phyloP scores from a whole-genome alignment of 1,140 invertebrate species.

The Battus philenor region DNA sequence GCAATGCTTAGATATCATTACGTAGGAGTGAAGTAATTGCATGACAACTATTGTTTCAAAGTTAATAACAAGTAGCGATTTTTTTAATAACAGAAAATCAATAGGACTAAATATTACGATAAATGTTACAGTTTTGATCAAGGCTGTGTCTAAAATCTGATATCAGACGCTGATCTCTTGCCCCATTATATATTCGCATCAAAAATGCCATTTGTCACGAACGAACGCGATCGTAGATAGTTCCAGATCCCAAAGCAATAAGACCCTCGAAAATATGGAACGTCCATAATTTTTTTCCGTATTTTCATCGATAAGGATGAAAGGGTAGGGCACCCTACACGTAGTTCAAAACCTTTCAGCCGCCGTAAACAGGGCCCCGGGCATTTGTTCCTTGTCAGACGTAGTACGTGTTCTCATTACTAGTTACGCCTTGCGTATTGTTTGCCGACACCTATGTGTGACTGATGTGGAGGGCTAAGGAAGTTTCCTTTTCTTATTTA shows the following conservation, averaged over 20 bases:
- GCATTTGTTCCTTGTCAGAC: conserved; percentile 39
- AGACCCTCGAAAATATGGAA: conserved; percentile 17
- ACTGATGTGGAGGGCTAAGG: conserved; percentile 12
- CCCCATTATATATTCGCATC: conserved; percentile 11
- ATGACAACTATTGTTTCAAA: too few relatives aligned
- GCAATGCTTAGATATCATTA: too few relatives aligned
- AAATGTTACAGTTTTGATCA: too few relatives aligned
- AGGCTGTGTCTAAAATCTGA: conserved; percentile 2
- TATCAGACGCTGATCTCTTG: conserved; percentile 4
- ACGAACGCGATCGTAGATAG: conserved; percentile 16
- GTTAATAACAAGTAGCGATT: too few relatives aligned
- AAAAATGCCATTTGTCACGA: conserved; percentile 16
- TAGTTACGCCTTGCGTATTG: conserved; percentile 16
- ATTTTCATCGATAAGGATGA: conserved; percentile 16
- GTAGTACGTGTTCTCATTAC: conserved; percentile 39
- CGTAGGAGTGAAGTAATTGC: too few relatives aligned
- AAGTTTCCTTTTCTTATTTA: conserved; percentile 7
- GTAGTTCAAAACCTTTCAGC: conserved; percentile 28
- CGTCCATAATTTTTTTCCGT: conserved; percentile 14
- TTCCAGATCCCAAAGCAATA: conserved; percentile 14
- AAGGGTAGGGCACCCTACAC: conserved; percentile 20
- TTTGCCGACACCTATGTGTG: conserved; percentile 18
- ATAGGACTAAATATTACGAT: too few relatives aligned
- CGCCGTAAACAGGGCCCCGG: conserved; percentile 23
- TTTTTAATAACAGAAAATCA: too few relatives aligned